These are phyloP conservation scores for Onychorhynchus coronatus DNA, from an alignment of 2,113 vertebrate species.

Conservation along the genomic window DNA sequence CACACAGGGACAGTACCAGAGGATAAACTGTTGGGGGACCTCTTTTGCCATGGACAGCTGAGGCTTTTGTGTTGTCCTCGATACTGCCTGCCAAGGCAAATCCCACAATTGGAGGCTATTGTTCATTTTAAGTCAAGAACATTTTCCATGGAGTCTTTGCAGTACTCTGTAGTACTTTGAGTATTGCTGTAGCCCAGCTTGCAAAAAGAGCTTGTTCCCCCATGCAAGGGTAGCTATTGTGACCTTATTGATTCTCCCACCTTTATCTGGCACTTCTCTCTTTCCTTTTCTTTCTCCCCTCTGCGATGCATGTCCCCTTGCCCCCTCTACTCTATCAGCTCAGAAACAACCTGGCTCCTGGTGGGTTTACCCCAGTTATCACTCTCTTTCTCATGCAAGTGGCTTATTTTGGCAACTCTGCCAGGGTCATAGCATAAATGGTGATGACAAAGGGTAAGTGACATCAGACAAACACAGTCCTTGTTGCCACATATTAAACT, in stretches of 20 bases:
- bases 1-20: background rate
- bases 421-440: background rate
- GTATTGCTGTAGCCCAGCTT: background rate
- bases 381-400: background rate
- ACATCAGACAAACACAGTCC: background rate
- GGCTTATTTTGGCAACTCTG: background rate
- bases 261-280: background rate
- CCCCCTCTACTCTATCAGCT: background rate
- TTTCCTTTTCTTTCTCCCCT: background rate
- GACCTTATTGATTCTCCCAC: background rate
- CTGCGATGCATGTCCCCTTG: background rate
- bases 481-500: background rate
- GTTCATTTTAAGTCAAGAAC: background rate
- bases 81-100: background rate
- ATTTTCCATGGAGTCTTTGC: background rate
- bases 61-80: background rate
- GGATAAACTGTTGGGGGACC: background rate
- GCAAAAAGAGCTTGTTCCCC: accelerated
- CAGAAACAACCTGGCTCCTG: background rate
- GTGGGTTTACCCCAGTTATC: background rate
- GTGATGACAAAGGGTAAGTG: background rate
- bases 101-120: background rate
- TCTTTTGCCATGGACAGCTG: background rate
- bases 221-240: background rate
- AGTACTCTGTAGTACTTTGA: background rate